A percentile compares a stretch with the other conserved stretches of the same genome.
Conservation (phyloP, 2,797 vertebrate species). For the Anas flavirostris region DNA sequence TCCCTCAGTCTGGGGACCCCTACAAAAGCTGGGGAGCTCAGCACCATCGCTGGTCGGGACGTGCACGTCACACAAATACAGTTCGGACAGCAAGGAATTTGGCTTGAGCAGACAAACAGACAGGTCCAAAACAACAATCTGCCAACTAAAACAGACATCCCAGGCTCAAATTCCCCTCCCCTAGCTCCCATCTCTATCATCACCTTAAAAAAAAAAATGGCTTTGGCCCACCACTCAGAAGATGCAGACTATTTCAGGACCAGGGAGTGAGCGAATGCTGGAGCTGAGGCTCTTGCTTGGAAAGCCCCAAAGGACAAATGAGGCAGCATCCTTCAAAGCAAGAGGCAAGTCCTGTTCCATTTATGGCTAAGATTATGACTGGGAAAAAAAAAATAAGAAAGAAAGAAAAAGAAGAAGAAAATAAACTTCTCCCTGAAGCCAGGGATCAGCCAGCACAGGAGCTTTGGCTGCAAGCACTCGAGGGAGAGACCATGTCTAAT, state of each 20-base stretch:
- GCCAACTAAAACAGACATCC: slow-evolving; percentile 40
- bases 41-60: neutral
- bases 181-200: slow-evolving; percentile 34
- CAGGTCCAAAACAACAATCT: neutral
- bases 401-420: neutral
- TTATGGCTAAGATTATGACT: neutral
- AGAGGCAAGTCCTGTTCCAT: neutral
- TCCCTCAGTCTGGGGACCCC: neutral
- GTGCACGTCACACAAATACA: neutral
- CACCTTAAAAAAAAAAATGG: slow-evolving; percentile 22
- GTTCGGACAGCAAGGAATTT: neutral
- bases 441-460: slow-evolving; percentile 40
- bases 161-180: neutral
- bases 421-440: neutral
- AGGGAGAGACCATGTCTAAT: neutral
- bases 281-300: neutral
- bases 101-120: neutral
- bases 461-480: neutral
- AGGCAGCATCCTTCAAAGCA: neutral
- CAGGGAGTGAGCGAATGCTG: neutral
- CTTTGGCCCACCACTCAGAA: neutral
- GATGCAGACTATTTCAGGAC: slow-evolving; percentile 22
- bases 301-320: neutral
- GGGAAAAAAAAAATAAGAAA: too few relatives aligned
- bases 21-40: neutral